Evolutionary conservation across 2,113 vertebrate genomes (phyloP), one percentile per base, ranked within the genome.

Genomic region (Tragelaphus buxtoni): DNA sequence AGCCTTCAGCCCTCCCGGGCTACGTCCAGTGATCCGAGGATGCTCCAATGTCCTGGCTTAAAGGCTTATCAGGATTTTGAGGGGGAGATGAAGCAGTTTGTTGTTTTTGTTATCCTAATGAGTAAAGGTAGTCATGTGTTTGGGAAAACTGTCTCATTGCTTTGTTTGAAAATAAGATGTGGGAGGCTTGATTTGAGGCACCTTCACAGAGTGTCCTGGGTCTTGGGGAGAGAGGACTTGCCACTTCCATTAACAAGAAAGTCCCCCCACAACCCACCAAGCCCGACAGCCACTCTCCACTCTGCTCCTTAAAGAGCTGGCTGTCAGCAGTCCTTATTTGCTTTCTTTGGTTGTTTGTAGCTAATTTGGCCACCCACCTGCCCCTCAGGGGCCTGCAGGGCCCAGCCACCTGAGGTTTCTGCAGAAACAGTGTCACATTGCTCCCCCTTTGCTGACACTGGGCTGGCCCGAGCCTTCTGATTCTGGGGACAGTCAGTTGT

Each of bases 31-130:
- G 9, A 4, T 4, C 14, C 0, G 10, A 22, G 4, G 4, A 9
- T 3, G 18, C 98, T 96, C 96, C 97, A 3, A 3, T 87, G 49
- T 42, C 87, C 32, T 8, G 97, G 97, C 98, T 98, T 96, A 96
- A 97, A 93, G 97, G 97, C 92, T 98, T 91, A 95, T 77, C 83
- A n/a, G 97, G 96, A 96, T 98, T 98, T 97, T 56, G 28, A 86
- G 87, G 96, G 96, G 88, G 88, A 90, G 96, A 92, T 28, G 28
- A 88, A 76, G 96, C 69, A 91, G 87, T 98, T 90, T 96, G 97
- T 83, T 65, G 96, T 95, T 94, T 83, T 85, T 93, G 80, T 98
- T 82, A 90, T 10, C 80, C 89, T 97, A 96, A 98, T 28, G 87
- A 97, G 85, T 45, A 94, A 94, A 91, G 90, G 63, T 96, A 90